phyloP scores from a whole-genome alignment of 2,888 invertebrate genomes.

The Nowickia ferox region DNA sequence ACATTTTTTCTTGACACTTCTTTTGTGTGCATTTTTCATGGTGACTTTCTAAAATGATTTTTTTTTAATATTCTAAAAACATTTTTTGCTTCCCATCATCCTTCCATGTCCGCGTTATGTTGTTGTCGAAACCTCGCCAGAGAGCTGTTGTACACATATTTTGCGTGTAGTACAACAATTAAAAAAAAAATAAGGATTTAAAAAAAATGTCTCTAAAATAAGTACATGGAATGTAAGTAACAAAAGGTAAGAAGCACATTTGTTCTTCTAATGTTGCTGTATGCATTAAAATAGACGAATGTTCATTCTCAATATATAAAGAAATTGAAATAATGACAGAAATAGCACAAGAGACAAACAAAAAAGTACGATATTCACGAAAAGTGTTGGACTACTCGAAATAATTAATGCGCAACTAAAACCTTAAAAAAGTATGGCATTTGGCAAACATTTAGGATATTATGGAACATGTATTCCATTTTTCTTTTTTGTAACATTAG shows the following conservation, averaged over 20 bases:
- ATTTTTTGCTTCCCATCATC: slow-evolving; percentile 24
- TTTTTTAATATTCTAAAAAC: slow-evolving; percentile 61
- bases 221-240: neutral
- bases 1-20: too few relatives aligned
- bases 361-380: neutral
- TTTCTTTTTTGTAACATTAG: too few relatives aligned
- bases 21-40: slow-evolving; percentile 34
- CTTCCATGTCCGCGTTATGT: slow-evolving; percentile 1
- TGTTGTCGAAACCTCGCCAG: slow-evolving; percentile 59
- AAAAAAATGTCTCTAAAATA: slow-evolving; percentile 43
- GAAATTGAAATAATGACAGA: slow-evolving; percentile 36
- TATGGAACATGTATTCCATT: neutral
- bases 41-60: slow-evolving; percentile 47
- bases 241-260: slow-evolving; percentile 6
- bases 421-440: slow-evolving; percentile 27
- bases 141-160: slow-evolving; percentile 65
- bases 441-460: slow-evolving; percentile 36
- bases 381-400: slow-evolving; percentile 61
- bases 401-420: slow-evolving; percentile 60
- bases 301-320: slow-evolving; percentile 21
- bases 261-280: neutral
- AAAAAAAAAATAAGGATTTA: slow-evolving; percentile 48
- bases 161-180: slow-evolving; percentile 34
- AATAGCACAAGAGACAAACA: slow-evolving; percentile 1
- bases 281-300: slow-evolving; percentile 1